phyloP scores from a whole-genome alignment of 2,113 vertebrate species.

The Corvus hawaiiensis region DNA sequence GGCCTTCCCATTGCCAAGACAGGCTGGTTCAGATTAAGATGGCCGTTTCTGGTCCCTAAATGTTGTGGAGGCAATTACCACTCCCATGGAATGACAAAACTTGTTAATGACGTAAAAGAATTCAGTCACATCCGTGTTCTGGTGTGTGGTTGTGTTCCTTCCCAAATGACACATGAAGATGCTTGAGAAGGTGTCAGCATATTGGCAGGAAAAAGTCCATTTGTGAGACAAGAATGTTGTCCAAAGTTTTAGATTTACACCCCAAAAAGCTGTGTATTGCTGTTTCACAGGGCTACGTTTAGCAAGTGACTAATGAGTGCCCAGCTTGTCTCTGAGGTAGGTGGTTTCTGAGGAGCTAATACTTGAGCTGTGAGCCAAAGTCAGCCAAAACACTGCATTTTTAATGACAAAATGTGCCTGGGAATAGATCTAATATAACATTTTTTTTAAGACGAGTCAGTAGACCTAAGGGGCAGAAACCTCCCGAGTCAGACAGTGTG shows the following conservation, averaged over 20 bases:
- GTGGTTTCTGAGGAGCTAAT: neutral
- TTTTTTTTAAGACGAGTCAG: neutral
- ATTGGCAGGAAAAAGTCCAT: neutral
- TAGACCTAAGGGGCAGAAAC: neutral
- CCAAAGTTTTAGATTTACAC: neutral
- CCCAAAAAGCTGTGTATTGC: neutral
- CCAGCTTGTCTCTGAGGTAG: neutral
- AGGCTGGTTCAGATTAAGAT: slow-evolving; percentile 2
- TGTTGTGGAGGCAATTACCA: neutral
- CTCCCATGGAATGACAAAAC: neutral
- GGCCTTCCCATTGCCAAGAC: neutral
- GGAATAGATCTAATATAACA: neutral
- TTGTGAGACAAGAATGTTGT: neutral
- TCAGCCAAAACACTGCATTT: neutral
- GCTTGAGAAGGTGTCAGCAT: neutral
- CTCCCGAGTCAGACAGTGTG: accelerated
- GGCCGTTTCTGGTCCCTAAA: neutral
- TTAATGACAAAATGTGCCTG: neutral
- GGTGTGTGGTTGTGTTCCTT: neutral
- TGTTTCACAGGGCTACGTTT: neutral
- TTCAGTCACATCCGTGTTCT: neutral
- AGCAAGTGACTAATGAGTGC: neutral
- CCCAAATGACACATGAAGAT: neutral
- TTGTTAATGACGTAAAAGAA: neutral
- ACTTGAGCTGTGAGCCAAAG: neutral